phyloP scores from a whole-genome alignment of 2,888 invertebrate genomes.

The Ichneumoninae sp. region DNA sequence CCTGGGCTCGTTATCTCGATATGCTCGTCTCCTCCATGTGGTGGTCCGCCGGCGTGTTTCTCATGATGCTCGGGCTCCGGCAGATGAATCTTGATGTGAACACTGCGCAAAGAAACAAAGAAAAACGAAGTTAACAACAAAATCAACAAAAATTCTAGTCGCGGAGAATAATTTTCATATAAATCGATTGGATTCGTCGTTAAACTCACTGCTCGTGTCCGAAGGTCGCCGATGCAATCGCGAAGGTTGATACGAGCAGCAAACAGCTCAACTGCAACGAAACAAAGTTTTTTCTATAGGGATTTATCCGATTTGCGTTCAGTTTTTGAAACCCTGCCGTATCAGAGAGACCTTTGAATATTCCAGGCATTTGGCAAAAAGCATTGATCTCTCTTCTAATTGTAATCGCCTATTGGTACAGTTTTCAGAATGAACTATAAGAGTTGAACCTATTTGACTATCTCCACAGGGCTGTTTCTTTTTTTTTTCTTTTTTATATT shows the following conservation, averaged over 20 bases:
- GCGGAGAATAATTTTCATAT: neutral
- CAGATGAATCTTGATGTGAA: constrained; percentile 79
- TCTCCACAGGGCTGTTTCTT: neutral
- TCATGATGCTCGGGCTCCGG: constrained; percentile 75
- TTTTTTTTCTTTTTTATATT: neutral
- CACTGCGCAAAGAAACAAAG: constrained; percentile 69
- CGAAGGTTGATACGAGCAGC: constrained; percentile 71
- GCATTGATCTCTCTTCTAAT: neutral
- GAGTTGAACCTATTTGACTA: neutral
- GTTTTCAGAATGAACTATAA: neutral
- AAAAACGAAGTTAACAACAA: neutral
- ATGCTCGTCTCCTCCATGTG: constrained; percentile 67
- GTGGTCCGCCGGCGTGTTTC: constrained; percentile 70
- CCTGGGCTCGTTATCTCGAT: constrained; percentile 72
- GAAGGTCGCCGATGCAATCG: constrained; percentile 75
- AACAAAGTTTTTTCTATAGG: constrained; percentile 26
- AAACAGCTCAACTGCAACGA: constrained; percentile 73
- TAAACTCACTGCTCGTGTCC: constrained; percentile 80
- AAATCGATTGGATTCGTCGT: neutral
- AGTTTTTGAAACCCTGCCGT: neutral
- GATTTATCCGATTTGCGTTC: neutral
- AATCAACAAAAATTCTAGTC: neutral
- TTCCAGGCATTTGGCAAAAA: neutral
- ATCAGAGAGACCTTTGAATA: neutral
- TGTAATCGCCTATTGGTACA: neutral